A percentile compares a stretch with the other conserved stretches of the same genome.
These are phyloP conservation scores for Sandelia bainsii DNA, from an alignment of 2,797 vertebrate genomes.

Conservation along the genomic window DNA sequence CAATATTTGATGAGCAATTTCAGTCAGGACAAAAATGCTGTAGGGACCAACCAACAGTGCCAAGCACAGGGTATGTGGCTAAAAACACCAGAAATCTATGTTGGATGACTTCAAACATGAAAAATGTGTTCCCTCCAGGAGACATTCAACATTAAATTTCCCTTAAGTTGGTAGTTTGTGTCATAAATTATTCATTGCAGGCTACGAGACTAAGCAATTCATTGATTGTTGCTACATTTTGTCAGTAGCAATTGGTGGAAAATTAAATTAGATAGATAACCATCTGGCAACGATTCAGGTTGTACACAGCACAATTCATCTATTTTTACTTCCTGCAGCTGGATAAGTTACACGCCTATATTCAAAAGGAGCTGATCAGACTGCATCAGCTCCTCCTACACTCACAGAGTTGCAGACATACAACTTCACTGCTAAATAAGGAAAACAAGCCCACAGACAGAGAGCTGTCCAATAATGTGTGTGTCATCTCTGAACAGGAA, in stretches of 20 bases:
- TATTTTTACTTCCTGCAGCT: background rate
- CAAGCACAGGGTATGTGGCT: background rate
- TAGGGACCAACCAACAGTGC: background rate
- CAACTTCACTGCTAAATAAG: slow-evolving; percentile 64
- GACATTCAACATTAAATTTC: background rate
- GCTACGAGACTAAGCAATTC: background rate
- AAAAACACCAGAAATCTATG: background rate
- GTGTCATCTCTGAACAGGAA: slow-evolving; percentile 48
- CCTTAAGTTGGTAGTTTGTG: background rate
- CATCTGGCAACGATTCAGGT: background rate
- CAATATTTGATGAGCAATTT: background rate
- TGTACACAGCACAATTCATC: background rate
- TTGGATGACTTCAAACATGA: background rate
- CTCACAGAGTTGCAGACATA: background rate
- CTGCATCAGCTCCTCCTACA: slow-evolving; percentile 40
- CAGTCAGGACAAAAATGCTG: background rate
- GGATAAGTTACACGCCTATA: slow-evolving; percentile 2
- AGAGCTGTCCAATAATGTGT: slow-evolving; percentile 9
- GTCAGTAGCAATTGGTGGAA: background rate
- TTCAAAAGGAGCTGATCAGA: background rate
- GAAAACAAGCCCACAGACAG: slow-evolving; percentile 31
- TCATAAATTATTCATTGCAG: slow-evolving; percentile 2
- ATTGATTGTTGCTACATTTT: background rate
- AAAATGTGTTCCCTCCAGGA: background rate
- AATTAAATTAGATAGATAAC: background rate